Evolutionary conservation across 2,113 vertebrate genomes (phyloP), one percentile per base, ranked within the genome.

Genomic region (Hipposideros armiger): DNA sequence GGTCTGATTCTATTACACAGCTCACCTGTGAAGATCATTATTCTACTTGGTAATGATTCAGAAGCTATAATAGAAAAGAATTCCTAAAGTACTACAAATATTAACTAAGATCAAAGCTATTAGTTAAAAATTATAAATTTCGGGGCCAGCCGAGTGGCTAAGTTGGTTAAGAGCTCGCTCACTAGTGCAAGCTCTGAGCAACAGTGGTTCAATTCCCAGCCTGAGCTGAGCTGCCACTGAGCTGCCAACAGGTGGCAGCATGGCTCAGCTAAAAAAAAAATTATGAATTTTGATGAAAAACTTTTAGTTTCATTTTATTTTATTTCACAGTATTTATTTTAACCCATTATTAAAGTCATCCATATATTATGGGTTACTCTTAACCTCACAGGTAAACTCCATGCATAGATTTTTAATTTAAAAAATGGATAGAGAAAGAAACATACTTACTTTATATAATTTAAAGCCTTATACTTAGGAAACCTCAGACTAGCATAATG

Each of bases 1-100:
- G 36, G n/a, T 70, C 30, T 87, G 87, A 93, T 70, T 87, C n/a
- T 82, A 77, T 72, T 74, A 22, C 2, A 52, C 1, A 52, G 45
- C 42, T 76, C 64, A 77, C 56, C 47, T 93, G 30, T 83, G 81
- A 93, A 80, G 26, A 56, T 92, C 24, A 17, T 42, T 81, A 50
- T 66, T 86, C 20, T 70, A 77, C 56, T 93, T 82, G 54, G 11
- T 54, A 36, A 66, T 80, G 40, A 94, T 87, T 96, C 32, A 95
- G 45, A 92, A 81, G 26, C 13, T 20, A 90, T 5, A 83, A 50
- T 8, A 90, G 28, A 97, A 90, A 82, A 93, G 24, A 62, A 91
- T 64, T 87, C 30, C 45, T 77, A 28, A 95, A 62, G 26, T 83
- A 52, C 32, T 87, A 36, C 1, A 66, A 36, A 73, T 73, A 58